Percentiles rank a stretch among this genome's conserved stretches.
Evolutionary conservation across 2,888 invertebrate species (phyloP).

Genomic region (Agriopis aurantiaria): DNA sequence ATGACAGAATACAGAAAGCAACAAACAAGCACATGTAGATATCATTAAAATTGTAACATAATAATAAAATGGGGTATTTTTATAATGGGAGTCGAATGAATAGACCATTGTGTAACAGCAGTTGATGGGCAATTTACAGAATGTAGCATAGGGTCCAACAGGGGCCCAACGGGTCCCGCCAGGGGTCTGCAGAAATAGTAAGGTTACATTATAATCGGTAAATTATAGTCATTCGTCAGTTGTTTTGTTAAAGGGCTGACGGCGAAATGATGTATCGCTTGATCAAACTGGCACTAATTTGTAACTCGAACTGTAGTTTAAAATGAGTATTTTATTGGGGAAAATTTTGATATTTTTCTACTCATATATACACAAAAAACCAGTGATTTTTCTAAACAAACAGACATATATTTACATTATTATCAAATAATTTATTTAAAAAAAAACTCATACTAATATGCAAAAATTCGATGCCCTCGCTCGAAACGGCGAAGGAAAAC

Average conservation of each 20-base stretch:
- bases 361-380: too few relatives aligned
- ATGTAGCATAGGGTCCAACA: slow-evolving; percentile 60
- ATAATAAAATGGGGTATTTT: slow-evolving; percentile 75
- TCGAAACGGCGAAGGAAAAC: too few relatives aligned
- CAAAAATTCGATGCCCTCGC: too few relatives aligned
- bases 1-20: slow-evolving; percentile 46
- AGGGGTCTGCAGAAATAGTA: slow-evolving; percentile 64
- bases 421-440: too few relatives aligned
- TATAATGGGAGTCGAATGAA: slow-evolving; percentile 80
- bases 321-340: neutral
- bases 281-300: slow-evolving; percentile 49
- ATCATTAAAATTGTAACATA: slow-evolving; percentile 83
- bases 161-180: slow-evolving; percentile 49
- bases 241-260: slow-evolving; percentile 60
- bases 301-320: slow-evolving; percentile 1
- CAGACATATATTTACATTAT: too few relatives aligned
- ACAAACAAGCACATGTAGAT: slow-evolving; percentile 59
- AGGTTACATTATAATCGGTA: slow-evolving; percentile 70
- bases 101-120: slow-evolving; percentile 68
- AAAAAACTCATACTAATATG: too few relatives aligned
- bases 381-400: too few relatives aligned
- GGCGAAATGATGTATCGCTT: slow-evolving; percentile 58
- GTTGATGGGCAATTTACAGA: slow-evolving; percentile 74
- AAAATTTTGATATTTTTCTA: neutral
- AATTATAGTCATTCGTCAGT: slow-evolving; percentile 78